phyloP scores from a whole-genome alignment of 2,888 invertebrate species.

The Pachydiplax longipennis region DNA sequence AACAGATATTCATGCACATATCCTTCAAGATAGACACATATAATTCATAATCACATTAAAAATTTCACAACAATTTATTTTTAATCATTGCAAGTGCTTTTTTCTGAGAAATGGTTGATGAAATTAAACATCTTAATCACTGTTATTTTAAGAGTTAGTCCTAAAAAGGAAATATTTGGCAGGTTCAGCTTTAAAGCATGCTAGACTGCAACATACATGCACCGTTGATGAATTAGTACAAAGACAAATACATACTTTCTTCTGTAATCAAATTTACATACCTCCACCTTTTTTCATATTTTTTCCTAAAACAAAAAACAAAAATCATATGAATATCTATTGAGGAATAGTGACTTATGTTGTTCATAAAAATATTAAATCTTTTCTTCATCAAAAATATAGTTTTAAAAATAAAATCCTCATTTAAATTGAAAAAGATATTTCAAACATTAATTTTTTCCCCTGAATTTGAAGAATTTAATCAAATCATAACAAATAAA shows the following conservation, averaged over 20 bases:
- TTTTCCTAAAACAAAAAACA: slow-evolving; percentile 66
- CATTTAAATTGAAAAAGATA: neutral
- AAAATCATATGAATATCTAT: slow-evolving; percentile 48
- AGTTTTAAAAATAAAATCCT: neutral
- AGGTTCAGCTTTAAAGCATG: slow-evolving; percentile 6
- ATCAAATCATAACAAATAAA: too few relatives aligned
- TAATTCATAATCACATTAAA: too few relatives aligned
- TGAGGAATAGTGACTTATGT: slow-evolving; percentile 13
- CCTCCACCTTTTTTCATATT: slow-evolving; percentile 80
- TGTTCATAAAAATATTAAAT: slow-evolving; percentile 4
- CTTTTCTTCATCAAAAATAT: neutral
- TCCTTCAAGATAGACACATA: too few relatives aligned
- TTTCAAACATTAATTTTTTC: too few relatives aligned
- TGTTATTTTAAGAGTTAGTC: neutral
- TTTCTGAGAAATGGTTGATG: neutral
- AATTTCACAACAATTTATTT: too few relatives aligned
- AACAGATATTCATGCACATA: too few relatives aligned
- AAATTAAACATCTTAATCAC: neutral
- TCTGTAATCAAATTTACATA: slow-evolving; percentile 60
- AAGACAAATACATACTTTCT: slow-evolving; percentile 46
- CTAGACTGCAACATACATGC: slow-evolving; percentile 19
- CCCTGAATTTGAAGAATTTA: too few relatives aligned
- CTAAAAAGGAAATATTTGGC: neutral
- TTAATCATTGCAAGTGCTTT: too few relatives aligned
- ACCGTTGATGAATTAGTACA: slow-evolving; percentile 16